phyloP scores from a whole-genome alignment of 2,888 invertebrate species.

The Pycnomerus fuliginosus region DNA sequence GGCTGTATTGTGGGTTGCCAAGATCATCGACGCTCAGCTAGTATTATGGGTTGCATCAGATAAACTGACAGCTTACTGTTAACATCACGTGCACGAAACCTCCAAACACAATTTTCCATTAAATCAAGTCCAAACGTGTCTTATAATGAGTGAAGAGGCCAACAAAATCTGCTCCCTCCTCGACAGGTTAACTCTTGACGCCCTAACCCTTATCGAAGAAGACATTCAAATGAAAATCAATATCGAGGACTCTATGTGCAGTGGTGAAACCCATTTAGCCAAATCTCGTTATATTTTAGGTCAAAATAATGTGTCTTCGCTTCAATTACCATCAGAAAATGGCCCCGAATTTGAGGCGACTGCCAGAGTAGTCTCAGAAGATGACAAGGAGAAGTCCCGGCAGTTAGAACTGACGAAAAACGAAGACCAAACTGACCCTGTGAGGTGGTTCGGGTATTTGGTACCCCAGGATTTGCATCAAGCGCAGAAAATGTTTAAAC shows the following conservation, averaged over 20 bases:
- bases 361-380: constrained; percentile 42
- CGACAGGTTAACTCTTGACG: constrained; percentile 68
- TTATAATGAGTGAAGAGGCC: too few species aligned
- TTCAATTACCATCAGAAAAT: constrained; percentile 70
- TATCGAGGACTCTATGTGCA: constrained; percentile 67
- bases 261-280: constrained; percentile 72
- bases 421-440: constrained; percentile 60
- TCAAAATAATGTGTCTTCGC: constrained; percentile 66
- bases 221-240: constrained; percentile 67
- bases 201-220: constrained; percentile 72
- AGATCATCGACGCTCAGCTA: too few species aligned
- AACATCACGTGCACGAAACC: too few species aligned
- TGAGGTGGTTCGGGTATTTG: constrained; percentile 85
- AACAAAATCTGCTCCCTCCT: constrained; percentile 60
- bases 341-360: constrained; percentile 55
- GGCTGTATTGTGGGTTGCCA: too few species aligned
- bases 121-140: too few species aligned
- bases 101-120: too few species aligned
- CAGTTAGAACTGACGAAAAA: constrained; percentile 44
- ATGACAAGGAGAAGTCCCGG: constrained; percentile 42
- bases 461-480: constrained; percentile 76
- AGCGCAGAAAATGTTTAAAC: constrained; percentile 74
- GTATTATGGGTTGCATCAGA: too few species aligned
- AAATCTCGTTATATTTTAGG: constrained; percentile 80
- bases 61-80: too few species aligned